Conservation (phyloP, 2,113 vertebrate genomes). For the Menura novaehollandiae region DNA sequence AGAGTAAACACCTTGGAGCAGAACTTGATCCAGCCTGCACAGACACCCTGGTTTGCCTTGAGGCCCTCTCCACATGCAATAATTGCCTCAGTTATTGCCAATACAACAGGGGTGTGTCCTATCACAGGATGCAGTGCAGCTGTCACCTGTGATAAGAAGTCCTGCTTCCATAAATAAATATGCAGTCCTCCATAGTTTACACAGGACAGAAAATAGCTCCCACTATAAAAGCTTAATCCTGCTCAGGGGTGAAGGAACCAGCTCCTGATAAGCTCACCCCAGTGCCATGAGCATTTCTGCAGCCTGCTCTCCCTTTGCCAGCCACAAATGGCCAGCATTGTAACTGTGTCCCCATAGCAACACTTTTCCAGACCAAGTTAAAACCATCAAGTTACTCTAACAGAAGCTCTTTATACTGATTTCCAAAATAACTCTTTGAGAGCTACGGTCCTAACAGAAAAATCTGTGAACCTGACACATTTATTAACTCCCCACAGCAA, state of each 20-base stretch:
- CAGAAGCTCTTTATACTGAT: conserved; percentile 41
- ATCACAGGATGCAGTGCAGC: not conserved
- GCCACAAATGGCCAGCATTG: not conserved
- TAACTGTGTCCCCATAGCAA: conserved; percentile 19
- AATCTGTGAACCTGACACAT: not conserved
- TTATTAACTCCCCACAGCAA: not conserved
- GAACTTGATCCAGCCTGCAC: not conserved
- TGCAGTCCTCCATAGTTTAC: fast-evolving
- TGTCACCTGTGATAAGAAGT: not conserved
- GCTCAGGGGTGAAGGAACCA: not conserved
- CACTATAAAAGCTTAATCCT: not conserved
- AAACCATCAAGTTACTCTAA: not conserved
- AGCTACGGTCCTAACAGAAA: not conserved
- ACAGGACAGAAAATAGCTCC: not conserved
- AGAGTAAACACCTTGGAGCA: not conserved
- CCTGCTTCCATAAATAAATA: not conserved
- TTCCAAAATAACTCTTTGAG: conserved; percentile 18
- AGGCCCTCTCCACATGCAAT: fast-evolving
- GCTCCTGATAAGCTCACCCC: not conserved
- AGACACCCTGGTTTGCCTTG: not conserved
- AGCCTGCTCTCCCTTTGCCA: not conserved
- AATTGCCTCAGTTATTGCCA: fast-evolving
- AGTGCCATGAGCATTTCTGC: not conserved
- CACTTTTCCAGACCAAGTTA: not conserved
- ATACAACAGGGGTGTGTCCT: fast-evolving